A percentile compares a stretch with the other conserved stretches of the same genome.
phyloP scores from a whole-genome alignment of 2,888 invertebrate species.

The Scaptomyza reducta region DNA sequence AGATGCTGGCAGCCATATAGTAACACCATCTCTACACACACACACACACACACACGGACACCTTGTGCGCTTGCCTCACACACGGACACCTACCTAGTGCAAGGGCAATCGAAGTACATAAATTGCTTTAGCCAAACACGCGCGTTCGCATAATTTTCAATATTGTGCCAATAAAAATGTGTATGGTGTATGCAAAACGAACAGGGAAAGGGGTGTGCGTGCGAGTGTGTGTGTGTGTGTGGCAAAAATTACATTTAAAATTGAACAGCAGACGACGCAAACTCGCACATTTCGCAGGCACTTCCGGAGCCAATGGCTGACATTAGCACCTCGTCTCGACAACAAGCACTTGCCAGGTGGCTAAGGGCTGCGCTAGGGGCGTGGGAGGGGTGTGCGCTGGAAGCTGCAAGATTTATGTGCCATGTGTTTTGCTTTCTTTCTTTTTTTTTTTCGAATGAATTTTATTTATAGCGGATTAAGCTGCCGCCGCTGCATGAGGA shows the following conservation, averaged over 20 bases:
- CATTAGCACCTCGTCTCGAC: conserved; percentile 72
- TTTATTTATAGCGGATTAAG: conserved; percentile 46
- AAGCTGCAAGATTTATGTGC: conserved; percentile 67
- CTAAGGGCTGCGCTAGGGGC: conserved; percentile 26
- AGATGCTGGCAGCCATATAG: conserved; percentile 1
- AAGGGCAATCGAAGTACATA: conserved; percentile 52
- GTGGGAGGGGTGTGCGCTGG: not conserved
- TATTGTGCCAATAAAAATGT: conserved; percentile 72
- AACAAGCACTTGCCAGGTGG: conserved; percentile 37
- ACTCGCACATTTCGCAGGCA: conserved; percentile 56
- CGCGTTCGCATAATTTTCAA: conserved; percentile 76
- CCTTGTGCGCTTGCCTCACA: not conserved
- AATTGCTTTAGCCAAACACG: conserved; percentile 69
- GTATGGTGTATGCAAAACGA: conserved; percentile 17
- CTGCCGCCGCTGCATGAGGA: conserved; percentile 37
- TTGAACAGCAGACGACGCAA: conserved; percentile 61
- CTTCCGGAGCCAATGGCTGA: conserved; percentile 61
- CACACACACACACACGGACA: not conserved
- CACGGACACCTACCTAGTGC: not conserved
- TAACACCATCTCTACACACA: not conserved
- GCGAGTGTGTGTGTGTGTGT: conserved; percentile 11
- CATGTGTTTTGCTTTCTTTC: conserved; percentile 49
- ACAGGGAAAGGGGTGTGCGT: not conserved
- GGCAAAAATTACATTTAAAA: conserved; percentile 73
- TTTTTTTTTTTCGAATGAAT: conserved; percentile 2